Evolutionary conservation across 2,797 vertebrate genomes (phyloP).

Genomic region (Pipistrellus kuhlii): DNA sequence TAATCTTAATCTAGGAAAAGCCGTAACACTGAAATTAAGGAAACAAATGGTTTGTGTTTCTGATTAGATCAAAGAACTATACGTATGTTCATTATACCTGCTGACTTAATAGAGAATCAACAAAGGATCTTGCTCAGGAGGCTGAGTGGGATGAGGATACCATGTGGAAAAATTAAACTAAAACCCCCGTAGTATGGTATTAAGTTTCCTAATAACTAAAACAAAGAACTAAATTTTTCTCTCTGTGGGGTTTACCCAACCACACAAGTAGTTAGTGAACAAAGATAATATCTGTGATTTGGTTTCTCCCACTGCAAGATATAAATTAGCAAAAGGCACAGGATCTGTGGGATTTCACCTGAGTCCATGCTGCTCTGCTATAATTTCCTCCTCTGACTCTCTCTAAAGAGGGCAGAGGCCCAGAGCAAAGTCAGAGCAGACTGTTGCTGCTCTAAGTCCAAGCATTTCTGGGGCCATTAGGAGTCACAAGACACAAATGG

Average conservation of each 20-base stretch:
- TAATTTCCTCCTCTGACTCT: not conserved
- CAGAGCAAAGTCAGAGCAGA: not conserved
- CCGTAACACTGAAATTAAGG: not conserved
- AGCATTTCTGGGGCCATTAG: not conserved
- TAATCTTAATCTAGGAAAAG: slow-evolving; percentile 27
- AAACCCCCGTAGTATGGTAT: not conserved
- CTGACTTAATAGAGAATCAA: not conserved
- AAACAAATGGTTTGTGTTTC: not conserved
- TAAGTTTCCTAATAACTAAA: not conserved
- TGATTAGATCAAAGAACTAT: not conserved
- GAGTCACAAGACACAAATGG: not conserved
- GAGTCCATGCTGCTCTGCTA: not conserved
- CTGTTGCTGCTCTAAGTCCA: not conserved
- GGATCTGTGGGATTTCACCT: not conserved
- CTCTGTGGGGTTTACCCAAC: not conserved
- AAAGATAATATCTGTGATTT: not conserved
- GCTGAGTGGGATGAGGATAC: not conserved
- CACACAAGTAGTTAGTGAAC: not conserved
- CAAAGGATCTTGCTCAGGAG: not conserved
- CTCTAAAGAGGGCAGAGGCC: not conserved
- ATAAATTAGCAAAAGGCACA: not conserved
- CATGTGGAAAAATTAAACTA: not conserved
- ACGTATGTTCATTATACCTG: not conserved
- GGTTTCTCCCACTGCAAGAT: not conserved
- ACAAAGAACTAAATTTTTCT: not conserved